Base-by-base conservation (phyloP, 2,888 invertebrate species). In the Ptychoptera contaminata region DNA sequence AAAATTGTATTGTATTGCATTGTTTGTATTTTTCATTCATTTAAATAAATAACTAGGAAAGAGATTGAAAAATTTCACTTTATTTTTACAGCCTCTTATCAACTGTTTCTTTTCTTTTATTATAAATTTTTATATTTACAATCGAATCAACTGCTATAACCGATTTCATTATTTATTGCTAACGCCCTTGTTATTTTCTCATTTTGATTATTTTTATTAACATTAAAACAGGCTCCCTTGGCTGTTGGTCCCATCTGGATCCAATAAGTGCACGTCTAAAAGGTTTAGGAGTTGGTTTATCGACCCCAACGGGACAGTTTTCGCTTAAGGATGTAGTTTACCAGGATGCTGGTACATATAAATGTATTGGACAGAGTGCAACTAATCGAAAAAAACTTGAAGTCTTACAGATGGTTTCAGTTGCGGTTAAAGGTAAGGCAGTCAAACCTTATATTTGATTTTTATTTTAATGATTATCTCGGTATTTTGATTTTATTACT, bases 271-370 rank as follows among this genome's bases (percentile, higher is more conserved):
- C 71, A 32, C 63, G 69, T 37, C 56, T 73, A 45, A 70, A 71
- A 49, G 72, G 73, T 12, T 59, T 73, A 47, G 73, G 73, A 38
- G 70, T 74, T 31, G 74, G 74, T 23, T 67, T 72, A 50, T 60
- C 62, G 14, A 54, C 61, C 47, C 65, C 67, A 46, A 74, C 76
- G 12, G 75, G 75, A 40, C 75, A 77, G 50, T 71, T 82, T 49
- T 70, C 74, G 32, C 63, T 82, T 34, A 79, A 78, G 54, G 76
- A 78, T 53, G 78, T 82, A 46, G 69, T 82, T 47, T 82, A 82
- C 59, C 82, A 82, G 59, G 82, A 82, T 57, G 81, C 79, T 30
- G 82, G 82, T 14, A 79, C 78, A 55, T 82, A 82, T 61, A 72
- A 80, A 52, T 83, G 82, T 62, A 77, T 80, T 38, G 76, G 67